phyloP scores from a whole-genome alignment of 2,113 vertebrate genomes.

The Tor tambroides region DNA sequence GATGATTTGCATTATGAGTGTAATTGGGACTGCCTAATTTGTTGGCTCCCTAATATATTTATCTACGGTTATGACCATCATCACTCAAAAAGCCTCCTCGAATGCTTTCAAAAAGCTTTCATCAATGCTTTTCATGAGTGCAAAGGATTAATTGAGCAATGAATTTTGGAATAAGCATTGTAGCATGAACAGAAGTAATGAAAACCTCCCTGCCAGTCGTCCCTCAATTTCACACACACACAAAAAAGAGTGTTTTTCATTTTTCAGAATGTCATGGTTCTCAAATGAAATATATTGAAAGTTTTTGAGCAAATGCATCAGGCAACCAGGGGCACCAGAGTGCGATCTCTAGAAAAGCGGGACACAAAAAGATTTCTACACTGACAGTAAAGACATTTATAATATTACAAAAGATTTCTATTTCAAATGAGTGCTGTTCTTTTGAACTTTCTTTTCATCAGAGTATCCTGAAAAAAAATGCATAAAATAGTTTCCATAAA shows the following conservation, averaged over 20 bases:
- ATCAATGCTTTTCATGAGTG: slow-evolving; percentile 1
- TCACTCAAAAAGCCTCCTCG: background rate
- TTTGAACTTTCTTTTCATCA: no score
- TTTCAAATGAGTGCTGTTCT: no score
- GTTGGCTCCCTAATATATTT: background rate
- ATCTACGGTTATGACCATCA: background rate
- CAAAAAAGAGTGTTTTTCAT: background rate
- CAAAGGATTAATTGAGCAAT: slow-evolving; percentile 7
- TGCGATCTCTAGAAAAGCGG: background rate
- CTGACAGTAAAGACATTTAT: no score
- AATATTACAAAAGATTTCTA: no score
- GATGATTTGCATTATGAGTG: background rate
- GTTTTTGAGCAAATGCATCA: background rate
- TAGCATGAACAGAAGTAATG: background rate
- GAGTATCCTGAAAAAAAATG: no score
- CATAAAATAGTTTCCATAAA: no score
- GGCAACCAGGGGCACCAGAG: no score
- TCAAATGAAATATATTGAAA: background rate
- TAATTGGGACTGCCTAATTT: slow-evolving; percentile 19
- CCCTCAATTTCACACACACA: no score
- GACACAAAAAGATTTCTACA: background rate
- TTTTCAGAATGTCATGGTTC: background rate
- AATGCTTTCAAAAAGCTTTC: background rate
- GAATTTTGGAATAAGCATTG: background rate
- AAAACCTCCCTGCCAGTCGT: no score